Conservation (phyloP, 1,140 invertebrate genomes). For the Zeugodacus cucurbitae region DNA sequence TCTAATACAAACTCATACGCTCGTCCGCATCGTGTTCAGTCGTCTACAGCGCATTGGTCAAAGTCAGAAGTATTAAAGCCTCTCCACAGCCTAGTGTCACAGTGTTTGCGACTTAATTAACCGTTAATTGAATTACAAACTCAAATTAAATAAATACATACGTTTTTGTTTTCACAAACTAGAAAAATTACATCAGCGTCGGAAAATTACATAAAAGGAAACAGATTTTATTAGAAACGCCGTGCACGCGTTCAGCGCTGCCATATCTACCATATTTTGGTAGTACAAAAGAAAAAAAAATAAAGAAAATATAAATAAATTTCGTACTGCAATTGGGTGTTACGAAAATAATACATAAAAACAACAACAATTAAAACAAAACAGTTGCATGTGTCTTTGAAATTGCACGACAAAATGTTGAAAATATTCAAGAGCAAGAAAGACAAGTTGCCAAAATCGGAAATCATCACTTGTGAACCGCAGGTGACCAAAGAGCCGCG, state of each 20-base stretch:
- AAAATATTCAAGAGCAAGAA: slow-evolving; percentile 63
- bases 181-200: neutral
- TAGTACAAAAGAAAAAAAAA: no score
- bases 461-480: slow-evolving; percentile 60
- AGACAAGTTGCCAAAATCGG: slow-evolving; percentile 62
- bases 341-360: slow-evolving; percentile 6
- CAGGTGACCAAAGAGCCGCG: slow-evolving; percentile 54
- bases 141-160: neutral
- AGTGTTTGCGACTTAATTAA: slow-evolving; percentile 27
- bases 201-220: neutral
- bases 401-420: slow-evolving; percentile 49
- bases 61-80: neutral
- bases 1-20: neutral
- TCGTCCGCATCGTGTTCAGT: neutral
- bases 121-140: slow-evolving; percentile 7
- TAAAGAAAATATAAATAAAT: neutral
- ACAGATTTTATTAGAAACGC: neutral
- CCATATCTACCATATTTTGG: no score
- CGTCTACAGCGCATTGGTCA: neutral
- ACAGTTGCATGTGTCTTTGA: slow-evolving; percentile 43
- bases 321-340: neutral
- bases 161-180: neutral
- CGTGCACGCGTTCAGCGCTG: no score
- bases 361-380: slow-evolving; percentile 38
- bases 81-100: neutral